Evolutionary conservation across 2,113 vertebrate genomes (phyloP).

Genomic region (Cichladusa arquata): DNA sequence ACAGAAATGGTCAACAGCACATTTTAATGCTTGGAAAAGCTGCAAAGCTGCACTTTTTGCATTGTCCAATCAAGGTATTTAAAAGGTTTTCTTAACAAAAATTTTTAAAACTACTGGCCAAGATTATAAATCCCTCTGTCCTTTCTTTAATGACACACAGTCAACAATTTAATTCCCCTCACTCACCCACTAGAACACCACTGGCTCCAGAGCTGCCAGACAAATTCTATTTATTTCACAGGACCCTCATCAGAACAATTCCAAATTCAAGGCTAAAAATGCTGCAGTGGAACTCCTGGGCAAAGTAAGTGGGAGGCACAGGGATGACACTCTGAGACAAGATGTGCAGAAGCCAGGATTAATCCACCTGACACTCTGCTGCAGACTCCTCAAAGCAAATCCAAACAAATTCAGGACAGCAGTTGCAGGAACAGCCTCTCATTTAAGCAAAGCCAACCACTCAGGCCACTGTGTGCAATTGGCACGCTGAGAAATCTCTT

Average conservation of each 20-base stretch:
- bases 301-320: background rate
- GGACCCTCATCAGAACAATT: background rate
- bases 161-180: background rate
- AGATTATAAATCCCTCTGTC: background rate
- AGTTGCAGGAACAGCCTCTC: background rate
- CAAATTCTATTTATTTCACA: background rate
- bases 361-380: constrained; percentile 20
- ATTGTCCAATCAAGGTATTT: background rate
- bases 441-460: background rate
- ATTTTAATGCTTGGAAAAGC: background rate
- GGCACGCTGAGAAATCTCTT: background rate
- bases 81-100: background rate
- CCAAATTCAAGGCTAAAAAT: background rate
- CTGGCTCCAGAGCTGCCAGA: background rate
- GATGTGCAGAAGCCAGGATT: background rate
- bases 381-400: background rate
- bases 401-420: background rate
- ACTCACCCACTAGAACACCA: background rate
- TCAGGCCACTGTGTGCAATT: background rate
- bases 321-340: background rate
- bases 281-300: background rate
- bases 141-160: background rate
- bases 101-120: background rate
- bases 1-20: background rate
- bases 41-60: background rate